Evolutionary conservation across 2,888 invertebrate genomes (phyloP).

Genomic region (Polydesmus complanatus): DNA sequence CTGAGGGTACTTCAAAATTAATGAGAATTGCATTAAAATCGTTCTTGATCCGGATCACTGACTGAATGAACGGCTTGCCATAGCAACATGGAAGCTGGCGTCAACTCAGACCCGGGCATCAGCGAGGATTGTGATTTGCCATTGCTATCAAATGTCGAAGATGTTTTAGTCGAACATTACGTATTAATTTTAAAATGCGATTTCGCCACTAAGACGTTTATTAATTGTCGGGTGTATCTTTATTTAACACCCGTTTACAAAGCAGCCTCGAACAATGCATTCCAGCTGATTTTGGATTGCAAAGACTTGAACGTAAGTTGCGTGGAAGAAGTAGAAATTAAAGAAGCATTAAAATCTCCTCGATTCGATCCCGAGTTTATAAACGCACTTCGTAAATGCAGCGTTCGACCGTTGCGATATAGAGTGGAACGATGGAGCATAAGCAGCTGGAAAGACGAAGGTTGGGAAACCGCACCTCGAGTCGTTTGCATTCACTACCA

Average conservation of each 20-base stretch:
- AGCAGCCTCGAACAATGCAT: background rate
- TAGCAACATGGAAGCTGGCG: too few species aligned
- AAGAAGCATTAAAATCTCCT: background rate
- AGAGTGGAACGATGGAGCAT: slow-evolving; percentile 18
- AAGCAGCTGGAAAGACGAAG: slow-evolving; percentile 15
- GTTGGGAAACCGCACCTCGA: slow-evolving; percentile 14
- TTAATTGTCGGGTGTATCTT: slow-evolving; percentile 11
- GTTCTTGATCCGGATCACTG: too few species aligned
- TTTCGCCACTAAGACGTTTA: slow-evolving; percentile 17
- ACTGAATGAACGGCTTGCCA: too few species aligned
- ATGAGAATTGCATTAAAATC: too few species aligned
- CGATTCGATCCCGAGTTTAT: background rate
- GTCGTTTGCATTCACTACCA: slow-evolving; percentile 17
- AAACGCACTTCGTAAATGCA: background rate
- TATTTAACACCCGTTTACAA: slow-evolving; percentile 13
- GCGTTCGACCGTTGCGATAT: slow-evolving; percentile 4
- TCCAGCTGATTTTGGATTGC: background rate
- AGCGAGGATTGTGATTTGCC: slow-evolving; percentile 19
- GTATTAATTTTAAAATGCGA: slow-evolving; percentile 16
- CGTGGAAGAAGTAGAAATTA: slow-evolving; percentile 1
- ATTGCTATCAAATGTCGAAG: slow-evolving; percentile 18
- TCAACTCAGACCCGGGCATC: too few species aligned
- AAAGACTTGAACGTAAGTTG: background rate
- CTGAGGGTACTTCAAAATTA: too few species aligned
- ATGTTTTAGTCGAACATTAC: slow-evolving; percentile 20